Evolutionary conservation across 1,140 invertebrate species (phyloP).

Genomic region (Patella vulgata): DNA sequence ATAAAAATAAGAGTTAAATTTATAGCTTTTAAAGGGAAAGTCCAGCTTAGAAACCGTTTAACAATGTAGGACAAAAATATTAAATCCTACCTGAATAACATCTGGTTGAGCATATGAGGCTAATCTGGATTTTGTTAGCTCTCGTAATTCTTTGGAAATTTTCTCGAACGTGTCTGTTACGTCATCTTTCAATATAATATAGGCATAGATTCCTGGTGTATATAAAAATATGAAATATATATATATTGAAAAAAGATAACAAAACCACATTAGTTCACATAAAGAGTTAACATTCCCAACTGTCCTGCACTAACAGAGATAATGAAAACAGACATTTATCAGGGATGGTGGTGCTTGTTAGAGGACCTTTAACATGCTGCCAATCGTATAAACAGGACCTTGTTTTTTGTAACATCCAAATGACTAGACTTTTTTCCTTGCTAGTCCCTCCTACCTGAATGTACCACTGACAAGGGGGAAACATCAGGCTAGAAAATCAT

Average conservation of each 20-base stretch:
- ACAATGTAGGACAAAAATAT: not conserved
- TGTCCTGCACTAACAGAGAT: not conserved
- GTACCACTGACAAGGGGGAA: too few relatives aligned
- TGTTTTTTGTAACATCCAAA: too few relatives aligned
- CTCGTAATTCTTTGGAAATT: slow-evolving; percentile 48
- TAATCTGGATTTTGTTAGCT: slow-evolving; percentile 51
- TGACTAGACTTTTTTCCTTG: too few relatives aligned
- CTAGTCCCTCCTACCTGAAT: too few relatives aligned
- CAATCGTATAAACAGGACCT: too few relatives aligned
- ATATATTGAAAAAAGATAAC: not conserved
- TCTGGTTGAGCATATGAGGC: slow-evolving; percentile 65
- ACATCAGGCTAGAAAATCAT: too few relatives aligned
- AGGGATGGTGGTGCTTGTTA: too few relatives aligned
- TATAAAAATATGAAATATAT: slow-evolving; percentile 8
- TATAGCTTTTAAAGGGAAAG: not conserved
- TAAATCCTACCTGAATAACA: slow-evolving; percentile 60
- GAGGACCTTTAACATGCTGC: too few relatives aligned
- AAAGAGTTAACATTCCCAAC: not conserved
- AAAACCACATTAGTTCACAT: too few relatives aligned
- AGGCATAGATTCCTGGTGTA: slow-evolving; percentile 63
- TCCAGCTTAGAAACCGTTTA: not conserved
- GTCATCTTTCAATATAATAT: slow-evolving; percentile 62
- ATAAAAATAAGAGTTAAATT: not conserved
- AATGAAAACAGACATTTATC: not conserved
- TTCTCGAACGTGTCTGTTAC: slow-evolving; percentile 26